Base-by-base conservation (phyloP, 2,113 vertebrate species). In the Nematolebias whitei region DNA sequence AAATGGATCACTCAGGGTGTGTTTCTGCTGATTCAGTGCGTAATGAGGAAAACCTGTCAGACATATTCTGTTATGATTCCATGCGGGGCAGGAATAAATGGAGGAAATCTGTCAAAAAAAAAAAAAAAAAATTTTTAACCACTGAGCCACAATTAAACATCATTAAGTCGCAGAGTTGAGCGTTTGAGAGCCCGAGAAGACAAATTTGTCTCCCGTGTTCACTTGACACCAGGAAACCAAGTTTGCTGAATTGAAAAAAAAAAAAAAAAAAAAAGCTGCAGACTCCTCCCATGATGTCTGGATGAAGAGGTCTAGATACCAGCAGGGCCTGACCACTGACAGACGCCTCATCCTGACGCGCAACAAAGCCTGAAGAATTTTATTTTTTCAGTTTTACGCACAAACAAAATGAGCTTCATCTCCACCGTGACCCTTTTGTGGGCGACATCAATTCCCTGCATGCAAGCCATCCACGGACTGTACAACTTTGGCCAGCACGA, bases 401-500 rank as follows among this genome's bases (percentile, higher is more conserved):
- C 57, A 22, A 3, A 19, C 23, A 78, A 68, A 41, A 92, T 88
- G 83, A 85, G 73, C 58, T 65, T 83, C 1, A 52, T 80, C 29
- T 73, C 68, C 1, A 47, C 79, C 1, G 51, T 78, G 70, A 23
- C 80, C 3, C 18, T 80, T 41, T 7, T 90, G 51, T 85, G 94
- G 23, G 48, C 88, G 23, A 81, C 94, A 18, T 80, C 91, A 26
- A 75, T 90, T n/a, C 91, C 93, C 68, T 93, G 87, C 85, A 29
- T 90, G 83, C 90, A 92, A 62, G 92, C 91, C 0, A 90, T 93
- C 54, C 92, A 91, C 29, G 96, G 94, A 87, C 88, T 97, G 58
- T 98, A 96, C 59, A 83, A 83, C 35, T 97, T 98, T 61, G 95
- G 95, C 43, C 95, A 96, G 74, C 89, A 94, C 29, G 96, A 96